phyloP scores from a whole-genome alignment of 2,113 vertebrate genomes.

The Gavialis gangeticus region DNA sequence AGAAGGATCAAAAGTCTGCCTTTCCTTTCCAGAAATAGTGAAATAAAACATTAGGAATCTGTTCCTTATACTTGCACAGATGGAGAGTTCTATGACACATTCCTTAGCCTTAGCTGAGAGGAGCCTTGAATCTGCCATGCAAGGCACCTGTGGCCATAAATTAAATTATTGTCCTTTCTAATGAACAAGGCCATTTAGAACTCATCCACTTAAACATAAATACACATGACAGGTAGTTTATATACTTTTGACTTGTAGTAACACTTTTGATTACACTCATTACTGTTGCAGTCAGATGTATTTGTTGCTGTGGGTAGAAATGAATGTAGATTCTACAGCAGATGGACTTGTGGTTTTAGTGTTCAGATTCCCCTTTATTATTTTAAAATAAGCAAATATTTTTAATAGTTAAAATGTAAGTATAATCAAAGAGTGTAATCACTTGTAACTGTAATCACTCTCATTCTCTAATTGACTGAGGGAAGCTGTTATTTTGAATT shows the following conservation, averaged over 20 bases:
- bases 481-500: background rate
- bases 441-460: background rate
- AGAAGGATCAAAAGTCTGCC: background rate
- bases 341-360: background rate
- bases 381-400: slow-evolving; percentile 19
- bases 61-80: background rate
- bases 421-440: background rate
- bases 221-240: background rate
- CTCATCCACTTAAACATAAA: background rate
- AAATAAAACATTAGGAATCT: background rate
- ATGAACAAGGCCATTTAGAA: background rate
- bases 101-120: background rate
- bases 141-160: background rate
- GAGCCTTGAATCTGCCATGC: background rate
- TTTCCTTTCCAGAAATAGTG: background rate
- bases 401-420: slow-evolving; percentile 24
- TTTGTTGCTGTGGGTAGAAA: slow-evolving; percentile 24
- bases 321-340: background rate
- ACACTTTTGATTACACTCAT: background rate
- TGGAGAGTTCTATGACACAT: background rate
- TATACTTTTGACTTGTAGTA: background rate
- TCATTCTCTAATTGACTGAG: background rate
- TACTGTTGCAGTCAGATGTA: background rate
- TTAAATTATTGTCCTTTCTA: background rate
- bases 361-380: background rate